Evolutionary conservation across 2,113 vertebrate species (phyloP), one percentile per base, ranked within the genome.

Genomic region (Taurulus bubalis): DNA sequence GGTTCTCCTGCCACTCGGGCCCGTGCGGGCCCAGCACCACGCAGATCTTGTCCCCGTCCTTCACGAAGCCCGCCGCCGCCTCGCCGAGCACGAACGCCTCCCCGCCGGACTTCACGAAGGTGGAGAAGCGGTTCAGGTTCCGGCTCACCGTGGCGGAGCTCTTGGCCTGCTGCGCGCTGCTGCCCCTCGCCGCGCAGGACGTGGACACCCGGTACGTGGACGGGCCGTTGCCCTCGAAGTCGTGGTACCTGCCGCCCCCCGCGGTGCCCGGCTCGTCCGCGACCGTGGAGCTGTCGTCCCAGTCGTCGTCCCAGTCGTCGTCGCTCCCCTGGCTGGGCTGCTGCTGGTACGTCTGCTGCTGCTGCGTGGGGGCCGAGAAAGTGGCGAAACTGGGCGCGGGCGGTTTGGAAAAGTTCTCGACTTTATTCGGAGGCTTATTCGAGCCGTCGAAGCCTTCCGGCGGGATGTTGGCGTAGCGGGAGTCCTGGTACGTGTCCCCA

Each of bases 281-380:
- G 60, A 97, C 97, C 0, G 97, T 98, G 42, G 97, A 99, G 92
- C 93, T 97, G 87, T 99, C 98, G 75, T 99, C 97, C 98, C 97
- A 99, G 88, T 99, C 98, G n/a, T 99, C 98, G 60, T 99, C 98
- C 98, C 98, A 99, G 90, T 99, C 97, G 30, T 99, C 98, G 20
- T 99, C 97, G 83, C 97, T 98, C 40, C 95, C 96, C 47, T 96
- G 96, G 90, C 95, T 96, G 62, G 91, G 30, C 30, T 32, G 86
- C 89, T 96, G 83, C 65, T 83, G 95, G 77, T 96, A 96, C 6
- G 12, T 24, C 91, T 91, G 87, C 86, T 92, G 88, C 59, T 90
- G 86, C 69, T 91, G 83, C 53, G 91, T 80, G 59, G 94, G 40
- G 70, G 90, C 67, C 36, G 92, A 40, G 86, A 91, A 87, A 32